Base-by-base conservation (phyloP, 1,140 invertebrate species). In the Cherax destructor region DNA sequence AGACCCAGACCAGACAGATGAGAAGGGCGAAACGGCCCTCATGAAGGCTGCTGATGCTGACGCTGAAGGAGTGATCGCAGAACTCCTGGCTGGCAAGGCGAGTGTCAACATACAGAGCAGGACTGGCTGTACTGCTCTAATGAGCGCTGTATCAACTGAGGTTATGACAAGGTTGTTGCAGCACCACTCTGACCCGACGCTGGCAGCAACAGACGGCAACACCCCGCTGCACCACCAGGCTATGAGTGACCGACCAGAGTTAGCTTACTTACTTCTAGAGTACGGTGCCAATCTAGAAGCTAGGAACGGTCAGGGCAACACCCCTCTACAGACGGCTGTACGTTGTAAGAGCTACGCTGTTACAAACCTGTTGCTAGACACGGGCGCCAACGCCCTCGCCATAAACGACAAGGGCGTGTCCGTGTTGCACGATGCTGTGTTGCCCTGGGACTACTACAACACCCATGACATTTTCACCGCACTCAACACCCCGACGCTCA, bases 401-500 rank as follows among this genome's bases (percentile, higher is more conserved):
- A 30, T 72, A 76, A 93, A 92, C n/a, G 41, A 81, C 78, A 78
- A 52, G 49, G 83, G 91, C 11, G 92, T 89, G 13, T 76, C 88
- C 21, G 56, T 87, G 16, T 74, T 92, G n/a, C 91, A 93, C 72
- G 90, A 93, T 16, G 83, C 90, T 4, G 49, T 93, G 41, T 24
- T 93, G 52, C 83, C 92, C 13, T 93, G 90, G 90, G 92, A 93
- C 59, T 93, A 92, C 72, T 93, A 83, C 86, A 86, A 86, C 50
- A 90, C 92, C 18, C 87, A 86, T 49, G 83, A 93, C 50, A 84
- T 93, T n/a, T 93, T 93, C 87, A 69, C 90, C 4, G 88, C 76
- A 30, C 90, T 93, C 24, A 92, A 92, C 69, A 93, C 92, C 0
- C 91, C 86, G 13, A 59, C 83, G 3, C 78, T 93, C 56, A 83